Evolutionary conservation across 92 coral and sea anemone genomes (phyloP).

Genomic region (Epizoanthus ramosus): DNA sequence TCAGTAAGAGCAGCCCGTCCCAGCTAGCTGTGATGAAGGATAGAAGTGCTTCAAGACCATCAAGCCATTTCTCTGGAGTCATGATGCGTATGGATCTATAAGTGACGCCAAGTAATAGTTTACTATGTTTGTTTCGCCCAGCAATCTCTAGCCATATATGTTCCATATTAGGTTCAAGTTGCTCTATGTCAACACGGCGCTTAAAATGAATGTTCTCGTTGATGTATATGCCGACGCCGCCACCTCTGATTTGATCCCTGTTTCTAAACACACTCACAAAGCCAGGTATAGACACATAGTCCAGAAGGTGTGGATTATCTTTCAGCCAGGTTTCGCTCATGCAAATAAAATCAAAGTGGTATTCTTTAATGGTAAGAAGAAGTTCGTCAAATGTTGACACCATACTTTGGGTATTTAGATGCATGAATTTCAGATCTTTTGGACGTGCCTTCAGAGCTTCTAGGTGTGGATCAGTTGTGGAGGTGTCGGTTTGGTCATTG

Average conservation of each 20-base stretch:
- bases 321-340: no score
- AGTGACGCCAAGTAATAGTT: slow-evolving; percentile 26
- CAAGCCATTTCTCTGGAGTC: slow-evolving; percentile 6
- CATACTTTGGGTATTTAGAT: no score
- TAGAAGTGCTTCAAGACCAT: neutral
- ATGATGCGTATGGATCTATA: slow-evolving; percentile 7
- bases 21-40: slow-evolving; percentile 12
- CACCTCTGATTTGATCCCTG: no score
- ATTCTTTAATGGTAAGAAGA: no score
- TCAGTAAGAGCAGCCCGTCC: slow-evolving; percentile 36
- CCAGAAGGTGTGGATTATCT: no score
- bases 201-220: slow-evolving; percentile 2
- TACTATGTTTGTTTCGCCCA: slow-evolving; percentile 46
- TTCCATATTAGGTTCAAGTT: slow-evolving; percentile 14
- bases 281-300: no score
- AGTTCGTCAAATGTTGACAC: no score
- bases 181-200: slow-evolving; percentile 26
- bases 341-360: no score
- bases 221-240: no score
- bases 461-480: slow-evolving; percentile 2
- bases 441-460: slow-evolving; percentile 2
- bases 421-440: no score
- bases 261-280: no score
- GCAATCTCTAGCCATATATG: slow-evolving; percentile 41
- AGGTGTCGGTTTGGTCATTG: neutral